A percentile compares a stretch with the other conserved stretches of the same genome.
Evolutionary conservation across 2,113 vertebrate genomes (phyloP).

Genomic region (Erythrocercus mccallii): DNA sequence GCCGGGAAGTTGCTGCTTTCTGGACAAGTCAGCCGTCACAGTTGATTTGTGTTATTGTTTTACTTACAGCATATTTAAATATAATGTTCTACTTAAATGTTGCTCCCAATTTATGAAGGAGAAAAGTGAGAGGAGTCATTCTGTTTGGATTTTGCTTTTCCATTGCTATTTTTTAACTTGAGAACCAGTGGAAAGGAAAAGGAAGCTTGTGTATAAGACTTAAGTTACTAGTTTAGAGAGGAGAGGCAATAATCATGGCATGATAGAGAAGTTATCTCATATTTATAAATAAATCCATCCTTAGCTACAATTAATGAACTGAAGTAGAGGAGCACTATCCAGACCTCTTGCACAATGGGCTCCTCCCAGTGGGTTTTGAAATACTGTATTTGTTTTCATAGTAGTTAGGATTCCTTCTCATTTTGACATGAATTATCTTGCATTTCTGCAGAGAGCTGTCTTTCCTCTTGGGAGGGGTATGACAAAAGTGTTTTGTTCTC

Average conservation of each 20-base stretch:
- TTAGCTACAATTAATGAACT: neutral
- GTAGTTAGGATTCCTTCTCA: constrained; percentile 30
- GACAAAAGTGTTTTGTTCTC: constrained; percentile 32
- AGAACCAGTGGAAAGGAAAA: neutral
- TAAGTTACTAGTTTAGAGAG: neutral
- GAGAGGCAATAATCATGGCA: neutral
- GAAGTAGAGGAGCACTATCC: neutral
- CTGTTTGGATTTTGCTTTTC: neutral
- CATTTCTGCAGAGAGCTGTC: neutral
- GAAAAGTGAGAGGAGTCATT: neutral
- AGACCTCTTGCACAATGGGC: constrained; percentile 16
- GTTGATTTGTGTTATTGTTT: neutral
- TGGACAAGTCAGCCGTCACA: neutral
- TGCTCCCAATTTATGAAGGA: neutral
- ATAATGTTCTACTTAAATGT: neutral
- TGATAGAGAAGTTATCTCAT: neutral
- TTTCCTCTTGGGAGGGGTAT: neutral
- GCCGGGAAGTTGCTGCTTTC: neutral
- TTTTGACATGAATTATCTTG: constrained; percentile 9
- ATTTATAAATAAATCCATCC: neutral
- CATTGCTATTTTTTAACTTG: neutral
- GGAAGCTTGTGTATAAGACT: neutral
- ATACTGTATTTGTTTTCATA: constrained; percentile 56
- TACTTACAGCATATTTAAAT: neutral
- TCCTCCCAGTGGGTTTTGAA: constrained; percentile 41